These are phyloP conservation scores for Turdus rufiventris DNA, from an alignment of 2,113 vertebrate genomes.

Conservation along the genomic window DNA sequence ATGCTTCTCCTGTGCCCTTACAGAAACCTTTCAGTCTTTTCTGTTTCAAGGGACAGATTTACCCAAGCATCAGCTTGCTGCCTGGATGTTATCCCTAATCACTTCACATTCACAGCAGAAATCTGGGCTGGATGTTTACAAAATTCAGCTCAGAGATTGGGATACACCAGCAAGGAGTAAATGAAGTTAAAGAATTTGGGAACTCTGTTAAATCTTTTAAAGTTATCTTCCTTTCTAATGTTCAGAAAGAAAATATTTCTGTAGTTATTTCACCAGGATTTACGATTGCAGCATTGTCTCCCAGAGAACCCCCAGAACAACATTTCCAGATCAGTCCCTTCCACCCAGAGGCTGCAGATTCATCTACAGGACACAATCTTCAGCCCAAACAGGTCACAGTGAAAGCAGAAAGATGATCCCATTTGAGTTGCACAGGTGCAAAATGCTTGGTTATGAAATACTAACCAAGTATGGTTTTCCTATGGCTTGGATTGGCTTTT, in stretches of 20 bases:
- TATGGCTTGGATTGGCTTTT: neutral
- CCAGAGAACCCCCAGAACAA: neutral
- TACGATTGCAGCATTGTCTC: neutral
- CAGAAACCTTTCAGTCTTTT: neutral
- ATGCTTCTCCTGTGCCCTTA: neutral
- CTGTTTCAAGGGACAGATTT: neutral
- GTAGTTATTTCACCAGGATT: neutral
- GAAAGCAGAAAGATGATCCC: neutral
- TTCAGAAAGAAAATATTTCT: neutral
- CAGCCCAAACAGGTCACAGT: neutral
- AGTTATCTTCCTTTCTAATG: neutral
- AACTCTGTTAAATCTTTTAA: neutral
- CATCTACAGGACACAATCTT: neutral
- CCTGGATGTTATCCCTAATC: neutral
- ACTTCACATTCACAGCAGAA: neutral
- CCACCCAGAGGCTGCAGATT: neutral
- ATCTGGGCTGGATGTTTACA: neutral
- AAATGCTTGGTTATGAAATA: neutral
- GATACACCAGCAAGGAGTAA: neutral
- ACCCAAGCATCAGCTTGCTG: neutral
- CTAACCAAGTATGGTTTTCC: neutral
- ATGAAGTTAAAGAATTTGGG: neutral
- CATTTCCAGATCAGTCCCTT: neutral
- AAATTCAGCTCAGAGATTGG: neutral
- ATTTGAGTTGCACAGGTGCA: neutral